Evolutionary conservation across 1,140 invertebrate genomes (phyloP).

Genomic region (Drosophila tani): DNA sequence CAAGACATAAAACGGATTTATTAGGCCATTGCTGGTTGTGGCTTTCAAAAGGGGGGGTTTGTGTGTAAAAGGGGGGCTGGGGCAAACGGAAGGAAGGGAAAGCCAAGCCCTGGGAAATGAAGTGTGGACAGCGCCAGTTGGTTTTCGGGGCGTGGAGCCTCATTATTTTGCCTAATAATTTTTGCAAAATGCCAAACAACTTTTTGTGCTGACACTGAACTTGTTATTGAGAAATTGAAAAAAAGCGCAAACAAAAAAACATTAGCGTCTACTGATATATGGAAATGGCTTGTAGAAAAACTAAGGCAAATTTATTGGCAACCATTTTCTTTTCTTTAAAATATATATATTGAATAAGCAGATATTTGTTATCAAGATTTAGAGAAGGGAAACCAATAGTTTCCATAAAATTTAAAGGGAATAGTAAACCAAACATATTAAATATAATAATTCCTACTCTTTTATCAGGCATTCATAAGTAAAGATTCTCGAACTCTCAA

Average conservation of each 20-base stretch:
- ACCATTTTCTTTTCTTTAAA: constrained; percentile 4
- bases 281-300: constrained; percentile 3
- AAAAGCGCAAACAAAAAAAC: neutral
- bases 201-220: constrained; percentile 66
- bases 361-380: neutral
- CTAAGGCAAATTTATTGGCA: neutral
- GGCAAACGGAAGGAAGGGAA: neutral
- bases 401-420: too few relatives aligned
- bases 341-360: neutral
- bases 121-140: constrained; percentile 56
- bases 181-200: constrained; percentile 56
- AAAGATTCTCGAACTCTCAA: too few relatives aligned
- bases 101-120: constrained; percentile 30
- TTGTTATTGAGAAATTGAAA: constrained; percentile 70
- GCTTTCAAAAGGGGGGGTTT: constrained; percentile 6
- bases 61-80: neutral
- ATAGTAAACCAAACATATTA: too few relatives aligned
- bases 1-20: constrained; percentile 81
- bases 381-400: too few relatives aligned
- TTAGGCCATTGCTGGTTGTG: constrained; percentile 68
- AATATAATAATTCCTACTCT: too few relatives aligned
- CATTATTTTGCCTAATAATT: constrained; percentile 66
- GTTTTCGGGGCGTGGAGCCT: constrained; percentile 18
- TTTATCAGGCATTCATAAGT: too few relatives aligned
- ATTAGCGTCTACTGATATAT: constrained; percentile 14